A percentile compares a stretch with the other conserved stretches of the same genome.
phyloP scores from a whole-genome alignment of 1,140 invertebrate species.

The Leptopilina boulardi region DNA sequence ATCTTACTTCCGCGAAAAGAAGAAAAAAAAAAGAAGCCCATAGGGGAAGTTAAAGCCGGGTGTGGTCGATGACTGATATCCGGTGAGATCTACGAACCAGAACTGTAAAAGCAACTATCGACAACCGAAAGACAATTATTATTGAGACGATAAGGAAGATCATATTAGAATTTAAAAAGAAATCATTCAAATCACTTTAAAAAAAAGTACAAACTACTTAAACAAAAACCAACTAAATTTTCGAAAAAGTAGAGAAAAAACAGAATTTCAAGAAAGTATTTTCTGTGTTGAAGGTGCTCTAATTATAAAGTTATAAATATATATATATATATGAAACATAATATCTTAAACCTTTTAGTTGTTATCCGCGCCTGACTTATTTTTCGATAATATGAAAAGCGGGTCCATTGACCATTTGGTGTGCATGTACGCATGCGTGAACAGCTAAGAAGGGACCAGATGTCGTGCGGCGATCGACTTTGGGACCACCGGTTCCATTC shows the following conservation, averaged over 20 bases:
- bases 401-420: conserved; percentile 45
- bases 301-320: conserved; percentile 30
- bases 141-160: conserved; percentile 40
- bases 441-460: conserved; percentile 60
- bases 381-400: conserved; percentile 26
- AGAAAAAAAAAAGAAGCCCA: conserved; percentile 38
- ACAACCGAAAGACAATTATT: conserved; percentile 55
- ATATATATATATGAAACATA: conserved; percentile 29
- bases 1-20: conserved; percentile 46
- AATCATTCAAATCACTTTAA: too few species aligned
- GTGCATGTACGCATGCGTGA: conserved; percentile 51
- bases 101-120: conserved; percentile 54
- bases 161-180: not conserved
- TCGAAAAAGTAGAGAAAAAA: too few species aligned
- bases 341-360: conserved; percentile 27
- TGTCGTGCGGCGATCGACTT: conserved; percentile 62
- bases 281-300: not conserved
- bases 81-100: conserved; percentile 57
- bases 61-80: conserved; percentile 63
- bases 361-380: conserved; percentile 24
- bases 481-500: conserved; percentile 59
- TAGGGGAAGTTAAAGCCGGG: conserved; percentile 54
- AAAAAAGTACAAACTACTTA: not conserved
- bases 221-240: not conserved
- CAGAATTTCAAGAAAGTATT: too few species aligned